A percentile compares a stretch with the other conserved stretches of the same genome.
These are phyloP conservation scores for Bovichtus variegatus DNA, from an alignment of 2,797 vertebrate species.

Conservation along the genomic window DNA sequence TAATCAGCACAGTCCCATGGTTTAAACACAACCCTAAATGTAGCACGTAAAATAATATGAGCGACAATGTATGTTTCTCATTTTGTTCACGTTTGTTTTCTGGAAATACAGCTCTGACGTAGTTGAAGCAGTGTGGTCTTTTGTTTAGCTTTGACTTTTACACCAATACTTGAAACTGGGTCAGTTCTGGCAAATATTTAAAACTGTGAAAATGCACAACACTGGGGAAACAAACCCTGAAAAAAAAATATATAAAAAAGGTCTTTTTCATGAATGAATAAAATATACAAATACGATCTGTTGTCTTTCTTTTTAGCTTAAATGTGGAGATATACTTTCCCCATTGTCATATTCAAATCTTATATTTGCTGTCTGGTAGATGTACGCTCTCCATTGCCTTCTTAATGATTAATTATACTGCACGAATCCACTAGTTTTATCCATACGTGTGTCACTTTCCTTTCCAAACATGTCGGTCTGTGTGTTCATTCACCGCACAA, in stretches of 20 bases:
- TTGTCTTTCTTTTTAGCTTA: slow-evolving; percentile 22
- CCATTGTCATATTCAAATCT: not conserved
- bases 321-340: not conserved
- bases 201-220: slow-evolving; percentile 86
- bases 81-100: slow-evolving; percentile 62
- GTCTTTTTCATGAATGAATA: slow-evolving; percentile 73
- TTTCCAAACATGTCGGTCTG: slow-evolving; percentile 6
- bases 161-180: slow-evolving; percentile 83
- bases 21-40: slow-evolving; percentile 37
- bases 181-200: slow-evolving; percentile 75
- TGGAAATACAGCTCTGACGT: slow-evolving; percentile 63
- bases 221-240: slow-evolving; percentile 35
- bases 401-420: not conserved
- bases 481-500: slow-evolving; percentile 23
- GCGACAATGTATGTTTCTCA: slow-evolving; percentile 41
- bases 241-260: slow-evolving; percentile 31
- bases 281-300: slow-evolving; percentile 55
- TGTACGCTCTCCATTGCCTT: not conserved
- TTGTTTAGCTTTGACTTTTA: slow-evolving; percentile 67
- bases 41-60: slow-evolving; percentile 48
- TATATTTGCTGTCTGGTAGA: not conserved
- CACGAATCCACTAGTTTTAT: not conserved
- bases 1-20: not conserved
- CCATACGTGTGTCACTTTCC: not conserved
- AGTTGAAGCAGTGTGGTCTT: slow-evolving; percentile 52